Evolutionary conservation across 2,113 vertebrate genomes (phyloP), one percentile per base, ranked within the genome.

Genomic region (Istiophorus platypterus): DNA sequence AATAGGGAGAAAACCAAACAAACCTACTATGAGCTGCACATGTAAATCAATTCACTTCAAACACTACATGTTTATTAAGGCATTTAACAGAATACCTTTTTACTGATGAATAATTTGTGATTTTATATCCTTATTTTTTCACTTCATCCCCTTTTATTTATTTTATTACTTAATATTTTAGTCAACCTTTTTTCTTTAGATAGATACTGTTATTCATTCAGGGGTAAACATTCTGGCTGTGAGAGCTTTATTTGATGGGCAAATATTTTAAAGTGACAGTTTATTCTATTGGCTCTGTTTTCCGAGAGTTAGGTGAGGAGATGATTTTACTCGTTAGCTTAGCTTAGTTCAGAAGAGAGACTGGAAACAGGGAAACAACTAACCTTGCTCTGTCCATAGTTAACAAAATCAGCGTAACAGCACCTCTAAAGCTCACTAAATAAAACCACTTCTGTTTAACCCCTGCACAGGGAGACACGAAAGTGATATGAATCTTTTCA

Each of bases 41-140:
- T 61, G 42, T n/a, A 27, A 74, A 69, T 72, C 9, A 63, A 8
- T 62, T 66, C 18, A 56, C 26, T 75, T 71, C 22, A 68, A 37
- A 58, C 27, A 8, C 22, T 26, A 26, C 20, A 72, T 56, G 26
- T 42, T 29, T 54, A 39, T 80, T 69, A 78, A 45, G 39, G 69
- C 51, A 77, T 66, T 42, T 8, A 5, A 37, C 5, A 24, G 4
- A 59, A 49, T 70, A 15, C 17, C 1, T 63, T 14, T 14, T 51
- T 18, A 51, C 20, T 20, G 37, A 15, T 66, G 39, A 70, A 51
- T 51, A 58, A 75, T 58, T 27, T 27, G 15, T 22, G 9, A 45
- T 12, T 22, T 52, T 1, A 45, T 45, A 24, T 34, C 2, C 7
- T 52, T 56, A 27, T 14, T 51, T 18, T 18, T 39, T 51, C 14